Percentiles rank a stretch among this genome's conserved stretches.
Evolutionary conservation across 2,113 vertebrate genomes (phyloP).

Genomic region (Chloebia gouldiae): DNA sequence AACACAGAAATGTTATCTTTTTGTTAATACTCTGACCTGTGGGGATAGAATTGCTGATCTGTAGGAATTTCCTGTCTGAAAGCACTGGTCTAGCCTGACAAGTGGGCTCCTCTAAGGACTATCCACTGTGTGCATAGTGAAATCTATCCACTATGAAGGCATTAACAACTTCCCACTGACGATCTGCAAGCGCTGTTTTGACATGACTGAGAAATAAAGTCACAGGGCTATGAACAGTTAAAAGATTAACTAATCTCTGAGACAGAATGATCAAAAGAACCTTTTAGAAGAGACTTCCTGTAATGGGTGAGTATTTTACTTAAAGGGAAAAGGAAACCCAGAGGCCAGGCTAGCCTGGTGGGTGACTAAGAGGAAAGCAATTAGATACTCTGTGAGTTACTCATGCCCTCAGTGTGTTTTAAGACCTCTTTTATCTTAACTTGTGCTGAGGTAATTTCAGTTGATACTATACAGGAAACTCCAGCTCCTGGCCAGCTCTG

Average conservation of each 20-base stretch:
- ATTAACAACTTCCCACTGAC: not conserved
- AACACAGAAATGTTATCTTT: not conserved
- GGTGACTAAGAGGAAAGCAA: not conserved
- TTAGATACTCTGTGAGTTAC: constrained; percentile 4
- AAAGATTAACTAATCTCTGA: constrained; percentile 33
- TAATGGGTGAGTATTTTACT: not conserved
- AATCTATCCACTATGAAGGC: not conserved
- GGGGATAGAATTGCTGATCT: not conserved
- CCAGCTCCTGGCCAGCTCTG: not conserved
- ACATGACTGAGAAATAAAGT: constrained; percentile 7
- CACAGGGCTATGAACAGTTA: constrained; percentile 10
- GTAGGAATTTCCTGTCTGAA: not conserved
- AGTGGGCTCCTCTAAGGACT: not conserved
- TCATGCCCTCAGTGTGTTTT: not conserved
- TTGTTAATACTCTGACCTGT: not conserved
- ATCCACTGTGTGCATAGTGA: not conserved
- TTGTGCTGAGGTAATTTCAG: constrained; percentile 15
- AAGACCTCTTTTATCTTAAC: constrained; percentile 24
- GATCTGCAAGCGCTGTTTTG: not conserved
- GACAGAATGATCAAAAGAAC: constrained; percentile 29
- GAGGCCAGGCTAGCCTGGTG: not conserved
- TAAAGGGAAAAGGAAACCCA: not conserved
- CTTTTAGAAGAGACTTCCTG: constrained; percentile 18
- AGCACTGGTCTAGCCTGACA: not conserved
- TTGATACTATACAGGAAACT: not conserved